phyloP scores from a whole-genome alignment of 2,888 invertebrate genomes.

The Agelastica alni region DNA sequence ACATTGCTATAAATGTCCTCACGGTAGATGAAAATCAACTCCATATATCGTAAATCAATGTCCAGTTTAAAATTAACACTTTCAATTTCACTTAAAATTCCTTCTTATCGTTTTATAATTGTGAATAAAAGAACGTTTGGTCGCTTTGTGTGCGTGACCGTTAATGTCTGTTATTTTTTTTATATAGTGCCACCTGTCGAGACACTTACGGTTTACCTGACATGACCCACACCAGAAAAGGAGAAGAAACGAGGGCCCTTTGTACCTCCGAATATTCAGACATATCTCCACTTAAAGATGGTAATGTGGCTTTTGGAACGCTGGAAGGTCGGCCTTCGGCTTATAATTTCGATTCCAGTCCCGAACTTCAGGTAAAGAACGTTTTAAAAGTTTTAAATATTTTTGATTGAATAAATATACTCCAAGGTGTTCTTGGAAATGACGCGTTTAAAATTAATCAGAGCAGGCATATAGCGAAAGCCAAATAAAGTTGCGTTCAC shows the following conservation, averaged over 20 bases:
- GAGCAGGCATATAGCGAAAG: too few relatives aligned
- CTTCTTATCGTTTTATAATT: conserved; percentile 2
- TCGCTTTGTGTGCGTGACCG: background rate
- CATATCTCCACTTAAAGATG: conserved; percentile 92
- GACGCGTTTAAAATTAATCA: too few relatives aligned
- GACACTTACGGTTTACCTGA: conserved; percentile 89
- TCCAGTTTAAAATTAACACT: too few relatives aligned
- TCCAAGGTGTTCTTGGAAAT: too few relatives aligned
- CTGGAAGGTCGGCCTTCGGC: conserved; percentile 93
- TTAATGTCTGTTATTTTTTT: background rate
- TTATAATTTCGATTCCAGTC: conserved; percentile 86
- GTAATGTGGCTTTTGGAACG: conserved; percentile 93
- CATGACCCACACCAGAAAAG: conserved; percentile 65
- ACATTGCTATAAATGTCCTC: too few relatives aligned
- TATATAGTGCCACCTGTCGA: conserved; percentile 82
- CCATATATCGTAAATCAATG: too few relatives aligned
- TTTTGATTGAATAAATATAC: too few relatives aligned
- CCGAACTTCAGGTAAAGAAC: conserved; percentile 80
- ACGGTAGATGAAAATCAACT: too few relatives aligned
- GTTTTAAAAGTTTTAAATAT: too few relatives aligned
- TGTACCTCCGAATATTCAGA: conserved; percentile 99
- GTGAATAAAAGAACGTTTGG: background rate
- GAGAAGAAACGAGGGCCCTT: conserved; percentile 89
- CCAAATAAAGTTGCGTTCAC: too few relatives aligned
- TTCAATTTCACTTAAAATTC: background rate